These are phyloP conservation scores for Nomia melanderi DNA, from an alignment of 1,140 invertebrate genomes.

Conservation along the genomic window DNA sequence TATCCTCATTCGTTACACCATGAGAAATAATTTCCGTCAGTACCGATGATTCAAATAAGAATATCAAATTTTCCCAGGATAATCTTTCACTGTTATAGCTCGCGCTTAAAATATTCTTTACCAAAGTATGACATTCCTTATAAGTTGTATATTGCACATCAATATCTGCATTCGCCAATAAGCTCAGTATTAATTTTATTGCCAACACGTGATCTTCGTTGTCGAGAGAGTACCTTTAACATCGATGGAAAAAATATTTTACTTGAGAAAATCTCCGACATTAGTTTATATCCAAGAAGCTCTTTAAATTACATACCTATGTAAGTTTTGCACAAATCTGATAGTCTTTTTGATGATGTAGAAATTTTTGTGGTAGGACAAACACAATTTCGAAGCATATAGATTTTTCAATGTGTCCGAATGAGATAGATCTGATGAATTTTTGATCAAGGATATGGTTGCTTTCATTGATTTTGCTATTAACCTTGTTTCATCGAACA, in stretches of 20 bases:
- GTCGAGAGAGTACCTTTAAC: slow-evolving; percentile 51
- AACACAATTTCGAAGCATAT: slow-evolving; percentile 68
- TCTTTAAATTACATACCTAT: slow-evolving; percentile 36
- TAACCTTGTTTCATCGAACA: slow-evolving; percentile 70
- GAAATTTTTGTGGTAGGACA: slow-evolving; percentile 73
- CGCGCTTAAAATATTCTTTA: slow-evolving; percentile 75
- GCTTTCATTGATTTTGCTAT: slow-evolving; percentile 72
- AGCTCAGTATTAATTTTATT: slow-evolving; percentile 68
- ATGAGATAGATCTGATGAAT: slow-evolving; percentile 29
- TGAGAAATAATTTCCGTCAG: slow-evolving; percentile 85
- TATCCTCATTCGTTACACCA: slow-evolving; percentile 80
- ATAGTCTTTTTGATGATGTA: slow-evolving; percentile 64
- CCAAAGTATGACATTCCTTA: slow-evolving; percentile 73
- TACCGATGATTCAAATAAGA: slow-evolving; percentile 82
- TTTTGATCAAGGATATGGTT: slow-evolving; percentile 70
- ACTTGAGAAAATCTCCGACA: too few relatives aligned
- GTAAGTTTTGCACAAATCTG: slow-evolving; percentile 57
- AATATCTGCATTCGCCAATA: slow-evolving; percentile 71
- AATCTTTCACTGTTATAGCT: slow-evolving; percentile 72
- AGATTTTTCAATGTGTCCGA: slow-evolving; percentile 65
- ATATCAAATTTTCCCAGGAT: slow-evolving; percentile 75
- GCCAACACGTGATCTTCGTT: slow-evolving; percentile 60
- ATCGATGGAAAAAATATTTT: background rate
- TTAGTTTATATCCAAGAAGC: too few relatives aligned
- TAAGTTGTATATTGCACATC: slow-evolving; percentile 77